A percentile compares a stretch with the other conserved stretches of the same genome.
Conservation (phyloP, 2,888 invertebrate genomes). For the Meiosimyza decipiens region DNA sequence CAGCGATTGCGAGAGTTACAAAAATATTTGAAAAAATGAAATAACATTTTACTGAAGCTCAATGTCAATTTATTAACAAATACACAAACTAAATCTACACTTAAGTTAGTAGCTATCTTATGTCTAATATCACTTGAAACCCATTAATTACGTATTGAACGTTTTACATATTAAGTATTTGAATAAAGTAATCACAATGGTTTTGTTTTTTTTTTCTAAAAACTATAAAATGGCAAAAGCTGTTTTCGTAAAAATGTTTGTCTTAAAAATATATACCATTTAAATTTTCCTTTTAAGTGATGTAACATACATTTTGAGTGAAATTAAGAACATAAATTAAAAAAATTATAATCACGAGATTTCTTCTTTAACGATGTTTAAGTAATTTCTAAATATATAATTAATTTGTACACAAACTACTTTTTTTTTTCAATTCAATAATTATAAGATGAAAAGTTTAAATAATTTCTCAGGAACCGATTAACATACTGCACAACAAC, state of each 20-base stretch:
- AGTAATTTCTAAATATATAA: not conserved
- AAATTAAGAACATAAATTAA: no score
- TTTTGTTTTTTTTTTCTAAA: not conserved
- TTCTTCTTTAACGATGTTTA: no score
- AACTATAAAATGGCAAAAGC: not conserved
- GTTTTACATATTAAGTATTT: not conserved
- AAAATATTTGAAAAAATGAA: no score
- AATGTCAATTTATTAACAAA: no score
- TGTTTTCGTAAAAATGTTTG: not conserved
- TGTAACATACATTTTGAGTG: no score
- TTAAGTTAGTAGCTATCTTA: not conserved
- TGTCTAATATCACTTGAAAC: constrained; percentile 14
- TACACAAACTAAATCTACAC: no score
- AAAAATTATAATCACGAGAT: no score
- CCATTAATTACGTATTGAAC: not conserved
- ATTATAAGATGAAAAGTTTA: constrained; percentile 68
- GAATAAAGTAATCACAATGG: not conserved
- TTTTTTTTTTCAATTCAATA: constrained; percentile 42
- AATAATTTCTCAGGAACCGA: constrained; percentile 75
- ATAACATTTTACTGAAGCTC: no score
- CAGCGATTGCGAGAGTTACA: no score
- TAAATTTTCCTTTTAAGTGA: not conserved
- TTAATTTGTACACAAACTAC: not conserved
- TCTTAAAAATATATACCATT: not conserved
- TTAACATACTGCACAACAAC: constrained; percentile 78